Conservation (phyloP, 2,888 invertebrate genomes). For the Pristionchus exspectatus region DNA sequence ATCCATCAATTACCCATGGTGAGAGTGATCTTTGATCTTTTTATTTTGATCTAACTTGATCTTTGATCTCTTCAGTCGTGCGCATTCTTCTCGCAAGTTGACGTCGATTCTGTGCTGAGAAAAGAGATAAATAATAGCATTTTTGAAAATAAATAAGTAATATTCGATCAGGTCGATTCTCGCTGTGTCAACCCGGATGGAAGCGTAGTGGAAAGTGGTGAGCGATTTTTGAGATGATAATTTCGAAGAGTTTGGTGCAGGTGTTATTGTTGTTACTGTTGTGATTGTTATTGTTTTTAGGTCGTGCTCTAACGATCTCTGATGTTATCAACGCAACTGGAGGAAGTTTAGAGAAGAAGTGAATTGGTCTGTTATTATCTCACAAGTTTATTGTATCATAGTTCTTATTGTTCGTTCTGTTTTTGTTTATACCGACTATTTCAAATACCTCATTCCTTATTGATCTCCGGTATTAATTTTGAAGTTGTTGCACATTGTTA, state of each 20-base stretch:
- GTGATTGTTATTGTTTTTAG: conserved; percentile 55
- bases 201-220: conserved; percentile 62
- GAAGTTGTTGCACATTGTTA: not conserved
- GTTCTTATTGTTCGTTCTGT: not conserved
- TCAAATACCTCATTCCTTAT: not conserved
- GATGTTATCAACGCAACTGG: conserved; percentile 65
- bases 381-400: not conserved
- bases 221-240: not conserved
- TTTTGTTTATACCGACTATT: not conserved
- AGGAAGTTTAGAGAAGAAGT: conserved; percentile 60
- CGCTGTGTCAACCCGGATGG: conserved; percentile 89
- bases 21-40: conserved; percentile 53
- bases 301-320: conserved; percentile 69
- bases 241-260: not conserved
- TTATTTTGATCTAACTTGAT: not conserved
- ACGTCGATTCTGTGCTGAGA: conserved; percentile 92
- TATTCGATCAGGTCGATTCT: conserved; percentile 80
- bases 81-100: conserved; percentile 97
- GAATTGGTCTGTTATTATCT: not conserved
- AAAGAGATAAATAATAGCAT: conserved; percentile 87
- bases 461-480: not conserved
- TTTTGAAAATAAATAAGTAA: not conserved
- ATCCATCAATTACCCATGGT: conserved; percentile 90
- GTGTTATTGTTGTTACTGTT: not conserved
- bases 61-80: conserved; percentile 85